Base-by-base conservation (phyloP, 2,113 vertebrate genomes). In the Corapipo altera region DNA sequence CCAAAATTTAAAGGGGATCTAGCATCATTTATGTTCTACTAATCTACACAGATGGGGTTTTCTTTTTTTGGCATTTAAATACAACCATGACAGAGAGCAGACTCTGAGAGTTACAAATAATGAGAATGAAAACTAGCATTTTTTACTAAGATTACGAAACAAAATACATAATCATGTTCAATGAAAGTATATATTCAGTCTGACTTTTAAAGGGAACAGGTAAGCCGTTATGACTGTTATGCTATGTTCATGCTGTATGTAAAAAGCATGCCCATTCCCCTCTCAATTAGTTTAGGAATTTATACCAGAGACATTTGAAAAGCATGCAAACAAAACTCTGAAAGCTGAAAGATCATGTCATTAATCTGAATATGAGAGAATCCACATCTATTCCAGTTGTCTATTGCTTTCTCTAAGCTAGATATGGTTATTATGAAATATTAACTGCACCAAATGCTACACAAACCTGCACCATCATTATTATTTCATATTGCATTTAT, bases 1-100 rank as follows among this genome's bases (percentile, higher is more conserved):
- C 90, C 55, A 83, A 89, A 90, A 95, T 94, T 96, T 95, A 96
- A 95, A 94, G 87, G 76, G 52, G 32, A 46, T 83, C n/a, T 95
- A 73, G 79, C 70, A 92, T 64, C 7, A 81, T 54, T 95, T 92
- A 21, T 37, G 43, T 67, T 67, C 72, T 37, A 22, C 19, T 37
- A 20, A 12, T 61, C 33, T 58, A 16, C 18, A 33, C 3, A 55
- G 5, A 9, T 14, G 43, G 9, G 2, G 2, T 1, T 85, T 78
- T 61, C 12, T 11, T 71, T 70, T 72, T 55, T 61, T 62, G 26
- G 55, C 43, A 8, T 52, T 70, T 43, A 48, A 85, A 41, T 35
- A 24, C 11, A 43, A 30, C 28, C 4, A 21, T 8, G 49, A 61
- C 2, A 75, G 41, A 79, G 70, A 71, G 37, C 4, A 39, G 58